Evolutionary conservation across 2,113 vertebrate genomes (phyloP).

Genomic region (Petromus typicus): DNA sequence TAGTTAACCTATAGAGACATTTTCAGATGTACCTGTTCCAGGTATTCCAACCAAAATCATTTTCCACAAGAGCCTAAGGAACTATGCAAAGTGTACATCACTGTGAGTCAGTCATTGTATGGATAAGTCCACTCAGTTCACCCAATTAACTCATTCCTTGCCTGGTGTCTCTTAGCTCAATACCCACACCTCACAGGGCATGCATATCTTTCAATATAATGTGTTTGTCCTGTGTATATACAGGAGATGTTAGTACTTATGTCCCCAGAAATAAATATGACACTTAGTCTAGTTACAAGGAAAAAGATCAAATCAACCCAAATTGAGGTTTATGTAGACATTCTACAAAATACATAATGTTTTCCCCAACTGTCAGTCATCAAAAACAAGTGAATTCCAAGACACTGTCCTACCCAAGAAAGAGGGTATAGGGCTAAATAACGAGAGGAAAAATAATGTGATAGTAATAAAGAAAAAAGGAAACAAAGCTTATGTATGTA

Average conservation of each 20-base stretch:
- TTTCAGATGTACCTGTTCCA: neutral
- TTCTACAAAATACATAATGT: neutral
- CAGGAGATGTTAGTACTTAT: neutral
- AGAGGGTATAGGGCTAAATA: too few species aligned
- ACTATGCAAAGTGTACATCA: neutral
- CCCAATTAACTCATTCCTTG: accelerated
- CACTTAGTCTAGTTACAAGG: neutral
- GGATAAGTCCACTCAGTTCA: neutral
- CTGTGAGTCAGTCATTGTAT: neutral
- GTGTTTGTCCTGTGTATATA: neutral
- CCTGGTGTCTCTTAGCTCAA: neutral
- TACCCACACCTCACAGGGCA: neutral
- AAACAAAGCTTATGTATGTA: too few species aligned
- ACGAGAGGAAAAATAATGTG: too few species aligned
- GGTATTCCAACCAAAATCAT: neutral
- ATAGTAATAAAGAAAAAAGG: too few species aligned
- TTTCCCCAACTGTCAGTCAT: neutral
- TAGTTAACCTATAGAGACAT: too few species aligned
- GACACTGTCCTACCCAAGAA: too few species aligned
- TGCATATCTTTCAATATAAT: neutral
- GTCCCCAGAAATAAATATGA: neutral
- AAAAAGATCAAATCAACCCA: neutral
- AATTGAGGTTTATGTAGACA: too few species aligned
- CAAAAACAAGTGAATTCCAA: neutral
- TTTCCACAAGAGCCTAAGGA: neutral